Conservation (phyloP, 37 sponge, comb jelly and placozoan species). For the Halichondria panicea region DNA sequence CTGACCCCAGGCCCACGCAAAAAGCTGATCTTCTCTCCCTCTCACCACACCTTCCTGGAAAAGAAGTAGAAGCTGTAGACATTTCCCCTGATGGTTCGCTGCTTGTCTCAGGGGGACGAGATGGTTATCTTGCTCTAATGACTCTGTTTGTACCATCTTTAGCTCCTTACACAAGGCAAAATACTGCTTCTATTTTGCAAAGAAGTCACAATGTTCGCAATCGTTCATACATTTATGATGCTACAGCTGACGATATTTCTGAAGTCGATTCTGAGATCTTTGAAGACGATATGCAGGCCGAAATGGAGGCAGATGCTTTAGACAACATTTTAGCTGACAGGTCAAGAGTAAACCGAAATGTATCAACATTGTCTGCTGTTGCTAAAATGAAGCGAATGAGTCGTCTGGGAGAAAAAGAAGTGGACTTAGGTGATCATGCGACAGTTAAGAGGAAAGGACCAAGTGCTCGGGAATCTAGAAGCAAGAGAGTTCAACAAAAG, state of each 20-base stretch:
- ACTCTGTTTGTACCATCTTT: constrained; percentile 56
- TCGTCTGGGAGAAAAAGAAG: constrained; percentile 32
- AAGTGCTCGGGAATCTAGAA: constrained; percentile 28
- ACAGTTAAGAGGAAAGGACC: constrained; percentile 14
- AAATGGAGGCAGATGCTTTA: constrained; percentile 15
- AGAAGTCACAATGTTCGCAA: background rate
- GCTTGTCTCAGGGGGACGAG: constrained; percentile 80
- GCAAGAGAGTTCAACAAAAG: constrained; percentile 37
- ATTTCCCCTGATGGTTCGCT: constrained; percentile 83
- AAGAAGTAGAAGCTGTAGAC: constrained; percentile 77
- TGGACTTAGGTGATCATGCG: constrained; percentile 33
- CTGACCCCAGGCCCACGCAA: constrained; percentile 63
- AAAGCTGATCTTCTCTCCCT: constrained; percentile 39
- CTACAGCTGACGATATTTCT: constrained; percentile 1
- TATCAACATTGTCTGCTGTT: background rate
- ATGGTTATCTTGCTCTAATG: constrained; percentile 68
- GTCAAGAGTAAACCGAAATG: background rate
- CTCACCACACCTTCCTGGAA: constrained; percentile 60
- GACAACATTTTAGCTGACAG: constrained; percentile 3
- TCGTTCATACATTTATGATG: constrained; percentile 8
- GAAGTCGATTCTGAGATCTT: background rate
- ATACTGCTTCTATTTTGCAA: constrained; percentile 9
- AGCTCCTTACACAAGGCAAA: constrained; percentile 11
- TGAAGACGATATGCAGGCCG: constrained; percentile 10
- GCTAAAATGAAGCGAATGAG: constrained; percentile 33